Evolutionary conservation across 1,140 invertebrate species (phyloP).

Genomic region (Calosoma granatense): DNA sequence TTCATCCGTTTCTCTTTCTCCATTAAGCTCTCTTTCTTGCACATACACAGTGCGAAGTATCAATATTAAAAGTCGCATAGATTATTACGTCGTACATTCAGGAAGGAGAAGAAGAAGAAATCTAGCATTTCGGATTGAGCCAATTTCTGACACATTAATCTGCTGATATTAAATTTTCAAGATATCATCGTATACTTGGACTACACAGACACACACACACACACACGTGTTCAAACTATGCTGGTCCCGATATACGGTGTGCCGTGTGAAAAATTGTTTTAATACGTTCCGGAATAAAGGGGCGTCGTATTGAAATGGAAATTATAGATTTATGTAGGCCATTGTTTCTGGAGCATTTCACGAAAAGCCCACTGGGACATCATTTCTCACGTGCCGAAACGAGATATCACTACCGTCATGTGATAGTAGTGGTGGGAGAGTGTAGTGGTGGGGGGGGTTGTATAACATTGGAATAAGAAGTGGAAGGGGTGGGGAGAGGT

Average conservation of each 20-base stretch:
- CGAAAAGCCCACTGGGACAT: neutral
- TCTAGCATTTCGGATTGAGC: neutral
- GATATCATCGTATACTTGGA: neutral
- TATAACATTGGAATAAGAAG: too few species aligned
- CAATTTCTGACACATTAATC: neutral
- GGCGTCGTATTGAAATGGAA: constrained; percentile 1
- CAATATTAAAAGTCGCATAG: too few species aligned
- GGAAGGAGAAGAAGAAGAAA: too few species aligned
- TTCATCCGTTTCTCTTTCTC: too few species aligned
- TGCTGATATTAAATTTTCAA: neutral
- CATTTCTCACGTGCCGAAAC: neutral
- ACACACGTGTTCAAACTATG: too few species aligned
- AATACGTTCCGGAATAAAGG: neutral
- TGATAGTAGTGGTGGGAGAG: too few species aligned
- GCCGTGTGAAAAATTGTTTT: constrained; percentile 7
- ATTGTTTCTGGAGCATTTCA: neutral
- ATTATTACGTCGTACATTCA: too few species aligned
- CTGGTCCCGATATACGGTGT: too few species aligned
- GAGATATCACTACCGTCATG: neutral
- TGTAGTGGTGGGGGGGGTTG: neutral
- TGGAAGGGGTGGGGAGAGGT: too few species aligned
- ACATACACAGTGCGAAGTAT: too few species aligned
- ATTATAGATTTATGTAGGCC: constrained; percentile 6
- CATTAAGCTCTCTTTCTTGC: too few species aligned
- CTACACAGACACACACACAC: too few species aligned